A percentile compares a stretch with the other conserved stretches of the same genome.
These are phyloP conservation scores for Ischnura elegans DNA, from an alignment of 2,888 invertebrate species.

Conservation along the genomic window DNA sequence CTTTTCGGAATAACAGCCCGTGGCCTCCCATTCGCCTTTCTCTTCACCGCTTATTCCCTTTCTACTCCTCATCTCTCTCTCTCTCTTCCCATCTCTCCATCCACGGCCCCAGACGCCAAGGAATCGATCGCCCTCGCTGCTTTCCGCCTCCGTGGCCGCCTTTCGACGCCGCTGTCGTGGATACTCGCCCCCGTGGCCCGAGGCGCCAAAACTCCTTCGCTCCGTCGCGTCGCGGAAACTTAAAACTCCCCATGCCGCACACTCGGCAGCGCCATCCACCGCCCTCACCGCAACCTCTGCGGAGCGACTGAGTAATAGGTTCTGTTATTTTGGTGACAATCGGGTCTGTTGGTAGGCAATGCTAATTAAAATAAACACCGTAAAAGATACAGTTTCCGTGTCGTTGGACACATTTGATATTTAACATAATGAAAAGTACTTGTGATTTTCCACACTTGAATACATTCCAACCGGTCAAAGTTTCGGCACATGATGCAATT, in stretches of 20 bases:
- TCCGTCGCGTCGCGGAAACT: background rate
- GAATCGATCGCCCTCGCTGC: constrained; percentile 41
- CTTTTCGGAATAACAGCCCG: constrained; percentile 40
- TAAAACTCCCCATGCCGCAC: background rate
- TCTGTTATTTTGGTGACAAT: no score
- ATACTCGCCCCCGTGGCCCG: background rate
- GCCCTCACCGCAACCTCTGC: background rate
- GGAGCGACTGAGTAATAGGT: no score
- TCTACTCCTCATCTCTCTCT: constrained; percentile 36
- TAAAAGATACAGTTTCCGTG: no score
- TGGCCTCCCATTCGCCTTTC: background rate
- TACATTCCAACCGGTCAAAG: no score
- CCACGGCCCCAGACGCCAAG: background rate
- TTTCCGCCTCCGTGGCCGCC: constrained; percentile 38
- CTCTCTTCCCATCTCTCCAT: constrained; percentile 6
- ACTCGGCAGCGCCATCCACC: no score
- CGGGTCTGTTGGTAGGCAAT: no score
- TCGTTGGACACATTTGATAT: no score
- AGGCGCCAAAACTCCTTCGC: background rate
- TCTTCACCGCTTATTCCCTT: no score
- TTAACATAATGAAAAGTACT: no score
- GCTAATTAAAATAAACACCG: no score
- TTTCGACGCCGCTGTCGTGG: constrained; percentile 25
- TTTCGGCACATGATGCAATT: no score
- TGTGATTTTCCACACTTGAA: no score